Conservation (phyloP, 2,888 invertebrate genomes). For the Volucella inanis region DNA sequence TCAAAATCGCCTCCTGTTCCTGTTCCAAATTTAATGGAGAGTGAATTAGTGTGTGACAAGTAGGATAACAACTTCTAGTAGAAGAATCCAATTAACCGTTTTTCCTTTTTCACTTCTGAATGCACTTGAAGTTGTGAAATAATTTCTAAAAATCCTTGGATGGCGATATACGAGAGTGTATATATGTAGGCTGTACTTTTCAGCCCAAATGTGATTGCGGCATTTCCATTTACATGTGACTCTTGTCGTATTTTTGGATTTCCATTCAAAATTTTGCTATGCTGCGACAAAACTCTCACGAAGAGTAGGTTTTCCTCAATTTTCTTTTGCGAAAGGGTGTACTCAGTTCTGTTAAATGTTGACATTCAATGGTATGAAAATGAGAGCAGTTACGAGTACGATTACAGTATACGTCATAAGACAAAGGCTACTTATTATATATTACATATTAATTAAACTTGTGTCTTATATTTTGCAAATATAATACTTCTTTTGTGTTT, state of each 20-base stretch:
- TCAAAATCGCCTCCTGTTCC: constrained; percentile 28
- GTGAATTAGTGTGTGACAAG: constrained; percentile 41
- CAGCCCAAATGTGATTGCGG: constrained; percentile 43
- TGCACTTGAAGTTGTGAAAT: constrained; percentile 19
- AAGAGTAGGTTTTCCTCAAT: not conserved
- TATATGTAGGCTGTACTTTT: not conserved
- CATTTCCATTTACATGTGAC: constrained; percentile 1
- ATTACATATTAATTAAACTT: too few species aligned
- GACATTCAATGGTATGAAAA: too few species aligned
- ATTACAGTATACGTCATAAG: too few species aligned
- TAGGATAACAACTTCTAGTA: too few species aligned
- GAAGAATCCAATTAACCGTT: not conserved
- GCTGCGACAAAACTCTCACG: constrained; percentile 57
- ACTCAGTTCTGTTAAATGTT: too few species aligned
- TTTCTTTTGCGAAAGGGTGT: too few species aligned
- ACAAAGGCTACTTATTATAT: too few species aligned
- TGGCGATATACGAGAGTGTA: too few species aligned
- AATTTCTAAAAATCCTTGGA: too few species aligned
- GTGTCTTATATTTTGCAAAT: too few species aligned
- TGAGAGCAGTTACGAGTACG: too few species aligned
- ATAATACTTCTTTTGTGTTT: too few species aligned
- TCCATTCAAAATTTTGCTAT: constrained; percentile 40
- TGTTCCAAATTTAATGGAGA: constrained; percentile 49
- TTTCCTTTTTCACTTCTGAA: constrained; percentile 2
- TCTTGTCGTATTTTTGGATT: constrained; percentile 14